A percentile compares a stretch with the other conserved stretches of the same genome.
Evolutionary conservation across 1,140 invertebrate genomes (phyloP).

Genomic region (Drosophila ercepeae): DNA sequence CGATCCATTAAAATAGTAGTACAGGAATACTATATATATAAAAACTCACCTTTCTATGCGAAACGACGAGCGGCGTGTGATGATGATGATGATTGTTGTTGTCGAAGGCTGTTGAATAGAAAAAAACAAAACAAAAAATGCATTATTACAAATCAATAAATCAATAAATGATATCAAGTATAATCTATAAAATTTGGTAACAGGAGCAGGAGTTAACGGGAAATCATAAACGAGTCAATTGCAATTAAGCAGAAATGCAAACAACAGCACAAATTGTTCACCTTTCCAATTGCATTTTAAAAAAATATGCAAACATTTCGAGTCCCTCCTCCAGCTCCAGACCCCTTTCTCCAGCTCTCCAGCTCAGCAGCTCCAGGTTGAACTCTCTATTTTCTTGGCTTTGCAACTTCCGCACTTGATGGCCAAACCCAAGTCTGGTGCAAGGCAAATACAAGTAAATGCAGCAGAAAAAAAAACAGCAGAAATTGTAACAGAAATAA

Average conservation of each 20-base stretch:
- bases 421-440: slow-evolving; percentile 59
- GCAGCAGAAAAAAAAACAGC: slow-evolving; percentile 22
- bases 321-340: slow-evolving; percentile 1
- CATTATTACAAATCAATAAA: slow-evolving; percentile 19
- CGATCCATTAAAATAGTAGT: slow-evolving; percentile 44
- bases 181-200: slow-evolving; percentile 38
- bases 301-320: slow-evolving; percentile 64
- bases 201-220: slow-evolving; percentile 27
- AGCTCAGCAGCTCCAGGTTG: too few relatives aligned
- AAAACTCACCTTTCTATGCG: slow-evolving; percentile 73
- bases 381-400: slow-evolving; percentile 34
- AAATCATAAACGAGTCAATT: slow-evolving; percentile 53
- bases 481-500: slow-evolving; percentile 77
- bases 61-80: slow-evolving; percentile 62
- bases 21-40: background rate
- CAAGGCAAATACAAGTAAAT: background rate
- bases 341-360: too few relatives aligned
- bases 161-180: slow-evolving; percentile 3
- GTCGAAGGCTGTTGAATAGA: slow-evolving; percentile 64
- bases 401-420: slow-evolving; percentile 67
- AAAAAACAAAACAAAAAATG: slow-evolving; percentile 19
- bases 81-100: slow-evolving; percentile 58
- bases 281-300: slow-evolving; percentile 75
- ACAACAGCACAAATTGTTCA: slow-evolving; percentile 59
- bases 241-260: slow-evolving; percentile 49